A percentile compares a stretch with the other conserved stretches of the same genome.
Evolutionary conservation across 2,888 invertebrate genomes (phyloP).

Genomic region (Elgonia sp.): DNA sequence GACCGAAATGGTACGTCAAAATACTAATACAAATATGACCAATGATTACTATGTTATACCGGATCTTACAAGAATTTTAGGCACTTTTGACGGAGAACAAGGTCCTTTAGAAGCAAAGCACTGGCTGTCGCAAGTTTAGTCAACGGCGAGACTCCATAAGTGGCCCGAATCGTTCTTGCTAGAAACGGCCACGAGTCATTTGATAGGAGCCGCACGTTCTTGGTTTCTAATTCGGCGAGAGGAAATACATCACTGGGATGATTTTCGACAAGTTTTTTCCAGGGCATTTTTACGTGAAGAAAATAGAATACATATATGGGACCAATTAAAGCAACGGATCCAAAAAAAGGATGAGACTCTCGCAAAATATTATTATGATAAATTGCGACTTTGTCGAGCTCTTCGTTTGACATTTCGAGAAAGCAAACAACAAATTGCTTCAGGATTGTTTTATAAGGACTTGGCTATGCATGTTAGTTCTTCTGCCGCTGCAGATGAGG

Average conservation of each 20-base stretch:
- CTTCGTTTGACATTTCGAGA: no score
- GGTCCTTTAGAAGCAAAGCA: conserved; percentile 22
- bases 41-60: conserved; percentile 37
- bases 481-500: neutral
- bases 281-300: neutral
- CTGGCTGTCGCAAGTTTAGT: conserved; percentile 21
- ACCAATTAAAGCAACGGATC: no score
- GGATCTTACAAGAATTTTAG: conserved; percentile 9
- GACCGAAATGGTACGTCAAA: neutral
- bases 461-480: neutral
- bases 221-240: conserved; percentile 9
- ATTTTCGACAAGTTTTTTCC: neutral
- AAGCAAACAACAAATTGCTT: no score
- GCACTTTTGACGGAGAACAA: conserved; percentile 32
- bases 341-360: no score
- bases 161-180: conserved; percentile 45
- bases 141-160: conserved; percentile 26
- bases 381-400: no score
- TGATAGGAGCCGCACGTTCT: conserved; percentile 26
- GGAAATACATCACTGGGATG: neutral
- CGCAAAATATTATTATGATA: no score
- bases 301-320: no score
- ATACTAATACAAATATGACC: no score
- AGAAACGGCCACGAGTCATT: conserved; percentile 23
- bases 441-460: neutral